Percentiles rank a stretch among this genome's conserved stretches.
Conservation (phyloP, 2,797 vertebrate genomes). For the Pseudochromis fuscus region DNA sequence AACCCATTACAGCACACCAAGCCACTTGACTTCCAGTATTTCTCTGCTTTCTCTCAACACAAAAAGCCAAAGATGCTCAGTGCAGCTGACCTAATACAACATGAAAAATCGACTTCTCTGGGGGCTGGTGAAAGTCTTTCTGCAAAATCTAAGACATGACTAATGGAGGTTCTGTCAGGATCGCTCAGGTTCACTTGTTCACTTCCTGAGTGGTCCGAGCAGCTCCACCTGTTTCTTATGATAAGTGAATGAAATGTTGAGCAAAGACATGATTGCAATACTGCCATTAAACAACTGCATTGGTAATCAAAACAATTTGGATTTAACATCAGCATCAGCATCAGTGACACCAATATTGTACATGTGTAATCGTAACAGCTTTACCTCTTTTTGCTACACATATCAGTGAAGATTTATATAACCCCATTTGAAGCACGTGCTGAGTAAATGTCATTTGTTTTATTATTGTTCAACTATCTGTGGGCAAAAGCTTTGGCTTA, state of each 20-base stretch:
- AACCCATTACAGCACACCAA: background rate
- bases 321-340: background rate
- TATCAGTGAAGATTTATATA: too few relatives aligned
- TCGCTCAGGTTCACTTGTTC: slow-evolving; percentile 17
- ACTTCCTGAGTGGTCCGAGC: slow-evolving; percentile 19
- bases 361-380: background rate
- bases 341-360: background rate
- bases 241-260: too few relatives aligned
- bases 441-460: too few relatives aligned
- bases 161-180: slow-evolving; percentile 30
- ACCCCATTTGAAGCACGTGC: too few relatives aligned
- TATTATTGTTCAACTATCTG: too few relatives aligned
- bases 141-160: slow-evolving; percentile 20
- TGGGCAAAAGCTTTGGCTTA: too few relatives aligned
- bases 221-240: slow-evolving; percentile 8
- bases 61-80: slow-evolving; percentile 23
- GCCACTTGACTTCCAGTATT: background rate
- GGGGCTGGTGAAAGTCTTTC: slow-evolving; percentile 26
- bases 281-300: background rate
- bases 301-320: background rate
- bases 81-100: slow-evolving; percentile 35
- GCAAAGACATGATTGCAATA: background rate
- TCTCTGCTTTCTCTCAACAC: slow-evolving; percentile 5
- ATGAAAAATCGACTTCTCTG: slow-evolving; percentile 19
- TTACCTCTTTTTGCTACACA: too few relatives aligned